Evolutionary conservation across 2,113 vertebrate genomes (phyloP), one percentile per base, ranked within the genome.

Genomic region (Pontoporia blainvillei): DNA sequence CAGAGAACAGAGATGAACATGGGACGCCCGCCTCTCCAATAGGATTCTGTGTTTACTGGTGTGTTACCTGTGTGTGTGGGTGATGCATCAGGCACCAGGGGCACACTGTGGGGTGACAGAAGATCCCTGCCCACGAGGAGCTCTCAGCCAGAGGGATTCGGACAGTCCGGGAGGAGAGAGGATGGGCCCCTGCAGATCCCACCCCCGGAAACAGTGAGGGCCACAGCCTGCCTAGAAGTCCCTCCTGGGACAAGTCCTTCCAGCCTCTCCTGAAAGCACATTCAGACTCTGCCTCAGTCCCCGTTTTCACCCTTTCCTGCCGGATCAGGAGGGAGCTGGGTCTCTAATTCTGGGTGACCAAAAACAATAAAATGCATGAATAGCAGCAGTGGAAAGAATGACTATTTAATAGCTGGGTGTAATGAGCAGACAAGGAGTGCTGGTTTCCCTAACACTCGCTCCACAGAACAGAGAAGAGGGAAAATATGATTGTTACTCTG

Each of bases 401-500:
- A 79, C 76, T 85, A 0, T 52, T 95, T 93, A 44, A 76, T 20
- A 71, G 78, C 29, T 2, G 14, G 25, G 2, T 4, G 0, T 27
- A 41, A 72, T 6, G 75, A 91, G 71, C 75, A 64, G 64, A 54
- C 31, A 14, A 29, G 29, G 66, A 66, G 12, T 1, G 1, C 46
- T 46, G 36, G 86, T 31, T 86, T 95, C 36, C 49, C 81, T 31
- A 6, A 34, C 12, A 0, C 72, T 82, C 12, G 7, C 18, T 71
- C 61, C 3, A 52, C 39, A 57, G 72, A 78, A 17, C 67, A 66
- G 72, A 86, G 75, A 92, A 44, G 36, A 78, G 90, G 29, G 54
- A 67, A 94, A 95, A 86, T 84, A 93, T 91, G 96, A 72, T 93
- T 87, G 82, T 89, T 86, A 18, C 8, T 29, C 36, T 39, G 20